Percentiles rank a stretch among this genome's conserved stretches.
Evolutionary conservation across 2,797 vertebrate species (phyloP).

Genomic region (Amblyraja radiata): DNA sequence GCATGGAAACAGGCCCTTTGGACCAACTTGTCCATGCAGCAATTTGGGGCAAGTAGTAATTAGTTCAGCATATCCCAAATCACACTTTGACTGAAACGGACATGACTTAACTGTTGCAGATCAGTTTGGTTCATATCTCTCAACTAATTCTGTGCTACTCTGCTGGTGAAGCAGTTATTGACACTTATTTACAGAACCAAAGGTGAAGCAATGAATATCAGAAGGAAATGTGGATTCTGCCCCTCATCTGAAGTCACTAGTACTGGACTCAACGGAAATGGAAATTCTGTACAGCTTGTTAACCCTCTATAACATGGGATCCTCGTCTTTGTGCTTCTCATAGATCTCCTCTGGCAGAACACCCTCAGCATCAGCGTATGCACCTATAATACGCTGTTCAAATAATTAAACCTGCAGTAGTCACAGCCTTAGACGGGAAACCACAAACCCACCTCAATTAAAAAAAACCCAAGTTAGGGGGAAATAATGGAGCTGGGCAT

Average conservation of each 20-base stretch:
- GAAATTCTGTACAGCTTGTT: background rate
- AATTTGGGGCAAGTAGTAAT: background rate
- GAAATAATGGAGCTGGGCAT: background rate
- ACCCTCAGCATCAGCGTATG: background rate
- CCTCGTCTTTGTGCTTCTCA: background rate
- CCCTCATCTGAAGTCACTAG: background rate
- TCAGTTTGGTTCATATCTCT: background rate
- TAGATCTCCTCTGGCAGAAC: background rate
- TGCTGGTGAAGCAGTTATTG: background rate
- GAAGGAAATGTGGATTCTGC: background rate
- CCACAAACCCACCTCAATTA: background rate
- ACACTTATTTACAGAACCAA: no score
- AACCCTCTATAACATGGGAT: background rate
- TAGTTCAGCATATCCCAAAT: background rate
- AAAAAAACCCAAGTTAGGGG: background rate
- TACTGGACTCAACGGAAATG: background rate
- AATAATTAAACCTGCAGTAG: background rate
- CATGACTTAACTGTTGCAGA: background rate
- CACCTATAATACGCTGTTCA: background rate
- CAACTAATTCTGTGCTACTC: background rate
- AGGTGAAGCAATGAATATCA: background rate
- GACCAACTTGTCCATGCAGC: background rate
- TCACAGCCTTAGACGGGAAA: no score
- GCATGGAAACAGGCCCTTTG: no score
- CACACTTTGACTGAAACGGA: background rate